A percentile compares a stretch with the other conserved stretches of the same genome.
phyloP scores from a whole-genome alignment of 2,797 vertebrate genomes.

The Labeo calbasu region DNA sequence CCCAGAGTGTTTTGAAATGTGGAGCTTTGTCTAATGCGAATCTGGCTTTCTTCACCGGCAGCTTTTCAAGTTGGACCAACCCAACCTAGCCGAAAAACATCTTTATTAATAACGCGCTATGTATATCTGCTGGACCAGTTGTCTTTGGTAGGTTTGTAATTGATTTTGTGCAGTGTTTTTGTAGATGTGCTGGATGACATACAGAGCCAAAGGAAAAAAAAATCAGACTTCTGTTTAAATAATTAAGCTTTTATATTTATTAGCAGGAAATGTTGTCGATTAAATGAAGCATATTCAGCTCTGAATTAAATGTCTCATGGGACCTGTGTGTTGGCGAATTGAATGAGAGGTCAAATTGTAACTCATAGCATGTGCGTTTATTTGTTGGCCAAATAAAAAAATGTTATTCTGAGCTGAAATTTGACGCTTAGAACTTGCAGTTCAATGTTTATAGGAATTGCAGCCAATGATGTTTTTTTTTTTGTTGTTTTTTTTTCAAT shows the following conservation, averaged over 20 bases:
- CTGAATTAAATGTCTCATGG: conserved; percentile 14
- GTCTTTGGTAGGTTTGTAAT: conserved; percentile 24
- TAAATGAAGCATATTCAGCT: conserved; percentile 26
- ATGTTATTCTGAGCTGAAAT: background rate
- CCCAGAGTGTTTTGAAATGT: conserved; percentile 35
- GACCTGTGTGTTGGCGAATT: background rate
- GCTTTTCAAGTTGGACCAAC: conserved; percentile 17
- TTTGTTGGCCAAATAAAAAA: background rate
- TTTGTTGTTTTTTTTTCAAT: too few species aligned
- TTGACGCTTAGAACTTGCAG: background rate
- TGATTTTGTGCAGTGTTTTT: conserved; percentile 34
- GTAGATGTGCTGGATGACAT: background rate
- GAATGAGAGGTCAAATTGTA: background rate
- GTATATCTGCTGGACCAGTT: conserved; percentile 3
- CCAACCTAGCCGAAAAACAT: conserved; percentile 27
- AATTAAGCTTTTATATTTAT: conserved; percentile 35
- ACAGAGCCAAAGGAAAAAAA: conserved; percentile 7
- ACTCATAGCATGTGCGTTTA: conserved; percentile 1
- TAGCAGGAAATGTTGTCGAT: conserved; percentile 30
- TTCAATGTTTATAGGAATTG: background rate
- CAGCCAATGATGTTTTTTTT: background rate
- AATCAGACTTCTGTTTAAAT: conserved; percentile 19
- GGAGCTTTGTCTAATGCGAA: conserved; percentile 10
- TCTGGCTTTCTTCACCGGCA: conserved; percentile 24
- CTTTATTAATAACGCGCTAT: conserved; percentile 36